phyloP scores from a whole-genome alignment of 2,888 invertebrate species.

The Pristionchus maxplancki region DNA sequence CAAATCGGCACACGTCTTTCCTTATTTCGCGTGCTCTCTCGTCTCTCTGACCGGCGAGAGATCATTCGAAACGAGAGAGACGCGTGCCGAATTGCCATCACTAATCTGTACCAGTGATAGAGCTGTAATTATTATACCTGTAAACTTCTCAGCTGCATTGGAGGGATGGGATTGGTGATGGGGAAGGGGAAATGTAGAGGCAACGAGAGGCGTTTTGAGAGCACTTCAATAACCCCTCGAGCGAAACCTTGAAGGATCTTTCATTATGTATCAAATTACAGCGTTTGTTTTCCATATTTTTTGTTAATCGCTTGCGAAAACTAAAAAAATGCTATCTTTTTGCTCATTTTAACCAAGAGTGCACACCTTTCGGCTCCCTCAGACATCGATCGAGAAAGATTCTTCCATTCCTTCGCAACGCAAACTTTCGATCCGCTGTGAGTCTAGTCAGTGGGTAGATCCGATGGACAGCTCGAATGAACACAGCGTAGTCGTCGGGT shows the following conservation, averaged over 20 bases:
- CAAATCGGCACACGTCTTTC: too few species aligned
- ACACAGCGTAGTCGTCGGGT: neutral
- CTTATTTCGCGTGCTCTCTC: too few species aligned
- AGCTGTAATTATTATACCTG: neutral
- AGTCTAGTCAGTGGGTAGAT: neutral
- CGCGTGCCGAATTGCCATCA: too few species aligned
- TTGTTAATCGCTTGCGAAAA: too few species aligned
- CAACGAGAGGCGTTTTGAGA: neutral
- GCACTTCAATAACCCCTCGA: neutral
- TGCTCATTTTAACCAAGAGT: too few species aligned
- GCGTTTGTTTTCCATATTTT: neutral
- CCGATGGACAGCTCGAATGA: neutral
- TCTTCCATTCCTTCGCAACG: neutral
- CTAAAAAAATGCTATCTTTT: too few species aligned
- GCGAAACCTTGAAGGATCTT: neutral
- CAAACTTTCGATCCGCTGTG: neutral
- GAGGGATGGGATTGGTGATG: neutral
- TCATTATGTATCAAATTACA: neutral
- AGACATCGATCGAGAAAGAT: constrained; percentile 5
- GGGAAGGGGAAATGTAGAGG: neutral
- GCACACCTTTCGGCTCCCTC: constrained; percentile 16
- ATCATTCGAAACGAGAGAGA: too few species aligned
- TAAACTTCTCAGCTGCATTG: neutral
- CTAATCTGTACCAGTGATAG: neutral
- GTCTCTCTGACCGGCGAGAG: too few species aligned